Conservation (phyloP, 2,113 vertebrate species). For the Corynorhinus townsendii region DNA sequence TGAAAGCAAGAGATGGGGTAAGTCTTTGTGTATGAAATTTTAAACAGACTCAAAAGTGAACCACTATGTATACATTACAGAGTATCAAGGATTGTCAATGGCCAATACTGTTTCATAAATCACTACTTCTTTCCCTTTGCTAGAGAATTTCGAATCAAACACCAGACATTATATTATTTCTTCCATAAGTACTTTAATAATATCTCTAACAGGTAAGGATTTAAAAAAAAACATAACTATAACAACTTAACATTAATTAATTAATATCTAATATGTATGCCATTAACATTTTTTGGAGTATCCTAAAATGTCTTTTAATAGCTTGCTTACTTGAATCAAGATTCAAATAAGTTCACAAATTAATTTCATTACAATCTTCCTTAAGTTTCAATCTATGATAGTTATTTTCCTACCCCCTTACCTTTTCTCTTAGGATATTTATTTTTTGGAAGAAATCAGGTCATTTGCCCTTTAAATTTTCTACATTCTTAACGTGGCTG, state of each 20-base stretch:
- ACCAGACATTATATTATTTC: background rate
- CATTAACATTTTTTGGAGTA: background rate
- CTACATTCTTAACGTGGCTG: background rate
- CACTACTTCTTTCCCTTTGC: background rate
- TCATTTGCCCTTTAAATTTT: background rate
- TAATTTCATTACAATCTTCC: background rate
- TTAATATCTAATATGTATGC: background rate
- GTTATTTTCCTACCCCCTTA: background rate
- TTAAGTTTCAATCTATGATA: background rate
- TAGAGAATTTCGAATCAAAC: background rate
- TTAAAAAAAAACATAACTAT: background rate
- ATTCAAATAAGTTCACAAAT: background rate
- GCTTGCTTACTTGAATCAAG: background rate
- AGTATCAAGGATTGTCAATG: background rate
- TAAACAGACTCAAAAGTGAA: background rate
- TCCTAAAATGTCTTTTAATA: constrained; percentile 7
- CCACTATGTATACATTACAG: background rate
- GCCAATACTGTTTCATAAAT: background rate
- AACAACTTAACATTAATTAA: background rate
- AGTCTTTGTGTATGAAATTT: constrained; percentile 59
- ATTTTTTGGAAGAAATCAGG: background rate
- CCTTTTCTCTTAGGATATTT: background rate
- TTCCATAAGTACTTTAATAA: background rate
- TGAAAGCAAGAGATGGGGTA: constrained; percentile 93
- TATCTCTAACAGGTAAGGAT: background rate